phyloP scores from a whole-genome alignment of 2,888 invertebrate genomes.

The Mactromeris polynyma region DNA sequence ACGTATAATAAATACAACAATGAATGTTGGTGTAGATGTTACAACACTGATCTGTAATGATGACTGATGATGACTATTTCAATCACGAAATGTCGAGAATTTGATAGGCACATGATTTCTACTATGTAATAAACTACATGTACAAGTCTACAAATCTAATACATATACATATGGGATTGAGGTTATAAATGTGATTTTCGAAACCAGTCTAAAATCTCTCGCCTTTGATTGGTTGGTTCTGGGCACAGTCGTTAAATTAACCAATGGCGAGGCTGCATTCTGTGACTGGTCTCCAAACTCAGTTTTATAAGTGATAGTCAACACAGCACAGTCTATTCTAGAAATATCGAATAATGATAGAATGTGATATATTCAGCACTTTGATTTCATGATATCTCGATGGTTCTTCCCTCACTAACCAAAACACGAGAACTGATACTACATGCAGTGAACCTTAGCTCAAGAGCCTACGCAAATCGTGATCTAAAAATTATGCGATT shows the following conservation, averaged over 20 bases:
- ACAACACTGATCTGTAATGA: neutral
- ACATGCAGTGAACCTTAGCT: neutral
- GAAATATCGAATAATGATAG: too few species aligned
- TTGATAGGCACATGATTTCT: constrained; percentile 6
- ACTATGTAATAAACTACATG: neutral
- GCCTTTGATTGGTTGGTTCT: too few species aligned
- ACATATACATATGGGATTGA: too few species aligned
- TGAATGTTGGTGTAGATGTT: neutral
- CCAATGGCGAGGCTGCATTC: too few species aligned
- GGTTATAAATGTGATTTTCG: too few species aligned
- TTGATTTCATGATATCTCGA: neutral
- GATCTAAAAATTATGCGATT: neutral
- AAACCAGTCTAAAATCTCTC: too few species aligned
- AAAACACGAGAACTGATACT: neutral
- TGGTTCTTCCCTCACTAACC: neutral
- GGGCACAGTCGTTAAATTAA: too few species aligned
- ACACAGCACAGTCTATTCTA: too few species aligned
- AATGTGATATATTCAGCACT: neutral
- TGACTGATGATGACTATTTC: neutral
- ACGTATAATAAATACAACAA: neutral
- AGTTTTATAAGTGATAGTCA: too few species aligned
- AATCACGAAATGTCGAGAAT: neutral
- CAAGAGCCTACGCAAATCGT: neutral
- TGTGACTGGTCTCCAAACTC: too few species aligned
- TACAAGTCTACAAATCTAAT: too few species aligned